Percentiles rank a stretch among this genome's conserved stretches.
Evolutionary conservation across 2,888 invertebrate species (phyloP).

Genomic region (Crepidodera aurea): DNA sequence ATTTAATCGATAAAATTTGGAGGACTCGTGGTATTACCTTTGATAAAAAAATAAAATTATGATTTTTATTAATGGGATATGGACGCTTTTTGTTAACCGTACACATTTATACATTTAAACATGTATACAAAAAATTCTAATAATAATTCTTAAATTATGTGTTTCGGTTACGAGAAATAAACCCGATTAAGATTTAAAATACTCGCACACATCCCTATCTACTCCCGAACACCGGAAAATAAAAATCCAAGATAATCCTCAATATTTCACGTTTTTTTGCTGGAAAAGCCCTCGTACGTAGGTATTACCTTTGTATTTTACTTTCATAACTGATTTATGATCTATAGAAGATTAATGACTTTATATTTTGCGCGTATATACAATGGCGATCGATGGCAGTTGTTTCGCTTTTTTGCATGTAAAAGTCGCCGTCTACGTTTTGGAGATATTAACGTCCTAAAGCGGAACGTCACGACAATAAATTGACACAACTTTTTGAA

Average conservation of each 20-base stretch:
- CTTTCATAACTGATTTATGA: conserved; percentile 4
- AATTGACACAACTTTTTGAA: background rate
- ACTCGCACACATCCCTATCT: background rate
- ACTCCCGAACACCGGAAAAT: background rate
- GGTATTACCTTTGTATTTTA: conserved; percentile 6
- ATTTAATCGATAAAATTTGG: no score
- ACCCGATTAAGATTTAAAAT: no score
- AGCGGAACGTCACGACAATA: background rate
- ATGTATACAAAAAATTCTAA: no score
- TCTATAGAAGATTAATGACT: conserved; percentile 7
- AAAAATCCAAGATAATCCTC: conserved; percentile 9
- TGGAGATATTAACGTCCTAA: background rate
- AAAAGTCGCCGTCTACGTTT: background rate
- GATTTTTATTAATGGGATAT: no score
- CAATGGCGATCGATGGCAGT: conserved; percentile 1
- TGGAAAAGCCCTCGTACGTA: background rate
- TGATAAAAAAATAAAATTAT: no score
- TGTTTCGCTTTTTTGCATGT: conserved; percentile 1
- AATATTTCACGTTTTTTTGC: conserved; percentile 4
- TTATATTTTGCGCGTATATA: background rate
- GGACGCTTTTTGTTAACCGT: no score
- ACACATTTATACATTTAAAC: no score
- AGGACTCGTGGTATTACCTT: no score
- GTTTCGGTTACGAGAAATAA: no score
- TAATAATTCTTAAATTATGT: no score